Conservation (phyloP, 2,888 invertebrate genomes). For the Agrotis segetum region DNA sequence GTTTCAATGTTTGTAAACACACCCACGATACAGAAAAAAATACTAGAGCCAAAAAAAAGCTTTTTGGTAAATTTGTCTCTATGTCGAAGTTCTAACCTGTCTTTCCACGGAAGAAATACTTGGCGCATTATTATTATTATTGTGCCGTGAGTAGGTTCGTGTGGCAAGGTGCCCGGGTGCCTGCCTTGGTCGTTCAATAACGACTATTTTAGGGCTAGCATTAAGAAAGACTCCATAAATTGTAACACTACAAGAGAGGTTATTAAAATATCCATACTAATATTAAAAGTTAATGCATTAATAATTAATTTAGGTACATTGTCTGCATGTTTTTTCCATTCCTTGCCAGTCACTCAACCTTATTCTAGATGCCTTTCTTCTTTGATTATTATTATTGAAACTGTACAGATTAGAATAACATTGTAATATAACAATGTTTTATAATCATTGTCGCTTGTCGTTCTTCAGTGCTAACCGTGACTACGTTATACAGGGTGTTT, state of each 20-base stretch:
- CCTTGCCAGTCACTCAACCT: too few species aligned
- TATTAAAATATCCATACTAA: conserved; percentile 24
- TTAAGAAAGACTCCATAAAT: conserved; percentile 56
- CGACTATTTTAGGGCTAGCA: conserved; percentile 62
- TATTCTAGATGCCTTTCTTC: too few species aligned
- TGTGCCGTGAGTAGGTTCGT: conserved; percentile 70
- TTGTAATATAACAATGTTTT: too few species aligned
- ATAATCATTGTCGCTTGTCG: too few species aligned
- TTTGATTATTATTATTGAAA: too few species aligned
- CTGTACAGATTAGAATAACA: too few species aligned
- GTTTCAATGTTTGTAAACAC: too few species aligned
- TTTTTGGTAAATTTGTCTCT: not conserved
- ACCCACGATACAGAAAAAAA: too few species aligned
- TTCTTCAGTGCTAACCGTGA: too few species aligned
- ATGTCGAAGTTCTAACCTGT: conserved; percentile 12
- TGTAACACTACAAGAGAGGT: conserved; percentile 37
- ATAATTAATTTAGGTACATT: too few species aligned
- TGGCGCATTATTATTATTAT: conserved; percentile 54
- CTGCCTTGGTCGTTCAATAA: conserved; percentile 73
- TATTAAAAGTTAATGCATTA: not conserved
- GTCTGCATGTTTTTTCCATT: not conserved
- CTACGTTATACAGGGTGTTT: too few species aligned
- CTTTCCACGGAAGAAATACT: conserved; percentile 9
- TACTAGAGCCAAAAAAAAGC: too few species aligned
- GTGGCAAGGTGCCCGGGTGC: conserved; percentile 83